Percentiles rank a stretch among this genome's conserved stretches.
These are phyloP conservation scores for Pocillopora grandis DNA, from an alignment of 92 coral and sea anemone species.

Conservation along the genomic window DNA sequence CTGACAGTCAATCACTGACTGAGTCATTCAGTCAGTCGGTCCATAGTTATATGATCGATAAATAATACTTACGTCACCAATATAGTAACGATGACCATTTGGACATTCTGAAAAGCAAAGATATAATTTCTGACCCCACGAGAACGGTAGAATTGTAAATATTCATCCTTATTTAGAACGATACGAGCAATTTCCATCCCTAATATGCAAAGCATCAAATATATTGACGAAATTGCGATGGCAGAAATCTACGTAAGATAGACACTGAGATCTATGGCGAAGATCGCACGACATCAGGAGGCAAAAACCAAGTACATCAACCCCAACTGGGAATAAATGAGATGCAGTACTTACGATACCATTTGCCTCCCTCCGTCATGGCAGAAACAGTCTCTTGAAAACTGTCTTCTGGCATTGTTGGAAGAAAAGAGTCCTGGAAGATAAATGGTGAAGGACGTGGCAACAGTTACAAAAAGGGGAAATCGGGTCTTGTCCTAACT, in stretches of 20 bases:
- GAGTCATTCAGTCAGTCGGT: neutral
- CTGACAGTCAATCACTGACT: no score
- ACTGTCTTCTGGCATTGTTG: constrained; percentile 81
- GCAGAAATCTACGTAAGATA: neutral
- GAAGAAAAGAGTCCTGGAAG: constrained; percentile 56
- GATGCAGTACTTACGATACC: neutral
- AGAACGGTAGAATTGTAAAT: no score
- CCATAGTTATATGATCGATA: neutral
- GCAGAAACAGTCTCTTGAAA: constrained; percentile 38
- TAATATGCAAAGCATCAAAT: neutral
- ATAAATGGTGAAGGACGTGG: neutral
- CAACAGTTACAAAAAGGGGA: neutral
- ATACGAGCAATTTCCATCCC: neutral
- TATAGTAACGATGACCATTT: constrained; percentile 62
- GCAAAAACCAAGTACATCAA: neutral
- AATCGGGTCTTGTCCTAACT: neutral
- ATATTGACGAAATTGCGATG: neutral
- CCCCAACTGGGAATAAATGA: neutral
- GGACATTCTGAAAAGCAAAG: constrained; percentile 56
- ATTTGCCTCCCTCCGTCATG: constrained; percentile 11
- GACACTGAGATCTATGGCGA: neutral
- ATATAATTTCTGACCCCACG: neutral
- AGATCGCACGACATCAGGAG: no score
- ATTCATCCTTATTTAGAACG: no score
- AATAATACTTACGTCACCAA: constrained; percentile 57